Percentiles rank a stretch among this genome's conserved stretches.
These are phyloP conservation scores for Gymnogyps californianus DNA, from an alignment of 2,113 vertebrate genomes.

Conservation along the genomic window DNA sequence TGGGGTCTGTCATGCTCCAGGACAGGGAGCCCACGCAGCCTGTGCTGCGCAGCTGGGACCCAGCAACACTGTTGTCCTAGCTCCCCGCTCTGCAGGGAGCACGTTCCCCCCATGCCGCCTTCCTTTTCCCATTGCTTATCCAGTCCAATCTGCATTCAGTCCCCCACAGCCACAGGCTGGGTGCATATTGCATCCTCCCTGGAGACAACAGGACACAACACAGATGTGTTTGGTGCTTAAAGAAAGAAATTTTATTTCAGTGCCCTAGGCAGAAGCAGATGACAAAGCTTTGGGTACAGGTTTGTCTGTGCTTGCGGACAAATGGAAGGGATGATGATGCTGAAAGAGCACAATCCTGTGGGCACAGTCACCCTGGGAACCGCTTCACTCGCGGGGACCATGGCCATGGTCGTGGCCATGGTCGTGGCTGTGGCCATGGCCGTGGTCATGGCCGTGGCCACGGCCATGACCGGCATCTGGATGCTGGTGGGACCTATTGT, in stretches of 20 bases:
- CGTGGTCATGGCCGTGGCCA: fast-evolving
- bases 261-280: neutral
- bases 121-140: neutral
- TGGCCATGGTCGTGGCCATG: fast-evolving
- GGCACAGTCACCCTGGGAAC: neutral
- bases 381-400: fast-evolving
- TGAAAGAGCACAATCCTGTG: fast-evolving
- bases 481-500: neutral
- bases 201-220: neutral
- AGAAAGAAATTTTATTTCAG: constrained; percentile 1
- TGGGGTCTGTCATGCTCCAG: neutral
- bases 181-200: fast-evolving
- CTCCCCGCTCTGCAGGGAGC: no score
- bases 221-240: neutral
- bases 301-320: neutral
- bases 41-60: neutral
- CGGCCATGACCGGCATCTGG: neutral
- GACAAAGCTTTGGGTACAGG: neutral
- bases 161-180: fast-evolving
- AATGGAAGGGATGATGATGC: neutral
- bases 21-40: fast-evolving
- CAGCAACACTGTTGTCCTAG: neutral
- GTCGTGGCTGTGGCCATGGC: fast-evolving
- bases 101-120: fast-evolving
- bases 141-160: no score